Conservation (phyloP, 1,140 invertebrate species). For the Drosophila bipectinata region DNA sequence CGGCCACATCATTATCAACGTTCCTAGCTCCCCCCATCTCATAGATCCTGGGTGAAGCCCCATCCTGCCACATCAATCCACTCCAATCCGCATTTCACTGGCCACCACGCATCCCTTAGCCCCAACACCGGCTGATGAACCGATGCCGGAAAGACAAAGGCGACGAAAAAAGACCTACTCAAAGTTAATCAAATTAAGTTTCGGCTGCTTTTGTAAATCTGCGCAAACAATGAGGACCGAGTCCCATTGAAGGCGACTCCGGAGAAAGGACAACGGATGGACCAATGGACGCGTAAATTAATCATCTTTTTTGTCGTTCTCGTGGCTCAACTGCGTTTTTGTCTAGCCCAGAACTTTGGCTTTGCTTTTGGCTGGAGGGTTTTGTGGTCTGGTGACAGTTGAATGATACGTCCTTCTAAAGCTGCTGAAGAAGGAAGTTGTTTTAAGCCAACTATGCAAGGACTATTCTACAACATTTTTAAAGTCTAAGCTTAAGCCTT, state of each 20-base stretch:
- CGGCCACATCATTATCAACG: conserved; percentile 70
- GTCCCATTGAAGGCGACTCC: conserved; percentile 15
- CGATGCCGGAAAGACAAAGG: conserved; percentile 65
- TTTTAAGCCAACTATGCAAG: not conserved
- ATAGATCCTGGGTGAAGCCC: not conserved
- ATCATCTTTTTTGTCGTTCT: conserved; percentile 66
- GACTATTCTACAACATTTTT: too few species aligned
- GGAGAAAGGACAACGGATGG: conserved; percentile 42
- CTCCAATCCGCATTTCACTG: conserved; percentile 4
- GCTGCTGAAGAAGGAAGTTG: not conserved
- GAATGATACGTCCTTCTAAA: conserved; percentile 25
- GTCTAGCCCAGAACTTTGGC: conserved; percentile 27
- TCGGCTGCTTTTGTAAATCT: conserved; percentile 58
- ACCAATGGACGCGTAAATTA: conserved; percentile 71
- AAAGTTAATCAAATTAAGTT: conserved; percentile 81
- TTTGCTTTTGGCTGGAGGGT: conserved; percentile 14
- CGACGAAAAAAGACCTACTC: conserved; percentile 53
- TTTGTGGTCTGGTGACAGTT: conserved; percentile 42
- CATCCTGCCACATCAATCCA: conserved; percentile 15
- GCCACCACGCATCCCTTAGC: conserved; percentile 8
- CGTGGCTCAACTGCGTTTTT: conserved; percentile 12
- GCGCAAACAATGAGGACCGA: conserved; percentile 51
- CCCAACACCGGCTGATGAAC: conserved; percentile 54
- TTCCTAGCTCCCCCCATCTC: conserved; percentile 4
- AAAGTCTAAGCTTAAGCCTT: not conserved